These are phyloP conservation scores for Micromussa lordhowensis DNA, from an alignment of 92 coral and sea anemone species.

Conservation along the genomic window DNA sequence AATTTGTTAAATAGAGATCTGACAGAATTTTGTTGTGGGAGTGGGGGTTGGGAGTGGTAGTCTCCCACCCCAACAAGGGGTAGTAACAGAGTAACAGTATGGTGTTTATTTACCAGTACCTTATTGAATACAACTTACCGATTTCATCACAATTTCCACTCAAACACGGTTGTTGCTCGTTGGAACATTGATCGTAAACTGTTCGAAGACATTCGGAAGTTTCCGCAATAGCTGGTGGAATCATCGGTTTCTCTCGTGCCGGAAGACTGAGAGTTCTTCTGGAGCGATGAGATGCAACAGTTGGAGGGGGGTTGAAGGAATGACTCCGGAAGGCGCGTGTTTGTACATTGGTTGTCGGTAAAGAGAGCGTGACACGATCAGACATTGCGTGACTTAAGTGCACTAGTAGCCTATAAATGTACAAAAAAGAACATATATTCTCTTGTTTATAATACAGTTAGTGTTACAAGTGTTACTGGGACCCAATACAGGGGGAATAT, in stretches of 20 bases:
- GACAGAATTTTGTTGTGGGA: no score
- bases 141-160: constrained; percentile 11
- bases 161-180: not conserved
- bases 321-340: constrained; percentile 57
- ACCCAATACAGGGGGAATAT: no score
- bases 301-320: constrained; percentile 56
- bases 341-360: constrained; percentile 22
- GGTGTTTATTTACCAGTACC: no score
- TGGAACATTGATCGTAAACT: constrained; percentile 12
- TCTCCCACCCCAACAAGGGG: no score
- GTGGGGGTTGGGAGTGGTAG: no score
- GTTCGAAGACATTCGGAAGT: constrained; percentile 33
- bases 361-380: constrained; percentile 31
- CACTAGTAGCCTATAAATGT: not conserved
- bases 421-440: not conserved
- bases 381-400: constrained; percentile 31
- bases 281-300: constrained; percentile 42
- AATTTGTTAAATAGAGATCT: no score
- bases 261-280: constrained; percentile 69
- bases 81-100: no score
- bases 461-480: no score
- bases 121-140: not conserved
- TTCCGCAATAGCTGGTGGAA: constrained; percentile 56
- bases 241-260: constrained; percentile 60
- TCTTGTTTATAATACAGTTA: no score